Percentiles rank a stretch among this genome's conserved stretches.
phyloP scores from a whole-genome alignment of 2,797 vertebrate genomes.

The Falco berigora region DNA sequence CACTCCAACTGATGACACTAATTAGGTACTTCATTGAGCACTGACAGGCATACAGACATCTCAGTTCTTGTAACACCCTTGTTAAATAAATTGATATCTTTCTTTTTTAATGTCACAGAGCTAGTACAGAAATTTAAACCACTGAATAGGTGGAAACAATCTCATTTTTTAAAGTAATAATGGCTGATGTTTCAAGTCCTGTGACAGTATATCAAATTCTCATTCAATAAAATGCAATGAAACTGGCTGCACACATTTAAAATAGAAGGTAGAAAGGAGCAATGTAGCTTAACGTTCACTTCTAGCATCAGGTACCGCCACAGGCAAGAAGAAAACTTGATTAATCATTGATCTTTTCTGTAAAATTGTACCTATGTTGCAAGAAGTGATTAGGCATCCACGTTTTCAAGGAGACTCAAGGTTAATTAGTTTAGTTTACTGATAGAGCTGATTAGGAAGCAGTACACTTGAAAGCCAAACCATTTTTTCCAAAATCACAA shows the following conservation, averaged over 20 bases:
- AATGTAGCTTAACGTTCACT: neutral
- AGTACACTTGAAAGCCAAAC: neutral
- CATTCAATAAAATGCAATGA: neutral
- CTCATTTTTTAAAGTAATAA: neutral
- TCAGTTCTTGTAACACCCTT: neutral
- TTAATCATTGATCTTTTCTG: conserved; percentile 37
- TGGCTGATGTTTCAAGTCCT: neutral
- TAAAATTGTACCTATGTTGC: neutral
- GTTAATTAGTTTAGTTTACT: conserved; percentile 25
- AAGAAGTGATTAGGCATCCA: neutral
- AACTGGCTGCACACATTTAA: neutral
- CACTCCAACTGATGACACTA: neutral
- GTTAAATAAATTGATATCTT: neutral
- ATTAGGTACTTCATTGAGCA: neutral
- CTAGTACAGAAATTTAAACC: neutral
- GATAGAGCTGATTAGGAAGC: neutral
- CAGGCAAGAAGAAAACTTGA: neutral
- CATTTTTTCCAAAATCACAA: neutral
- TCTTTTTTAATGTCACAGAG: neutral
- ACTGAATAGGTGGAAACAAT: neutral
- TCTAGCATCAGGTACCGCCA: neutral
- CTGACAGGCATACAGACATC: neutral
- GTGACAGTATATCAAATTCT: neutral
- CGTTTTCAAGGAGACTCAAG: neutral
- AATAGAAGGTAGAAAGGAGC: neutral